Evolutionary conservation across 2,888 invertebrate species (phyloP), one percentile per base, ranked within the genome.

Genomic region (Drosophila anomelani): DNA sequence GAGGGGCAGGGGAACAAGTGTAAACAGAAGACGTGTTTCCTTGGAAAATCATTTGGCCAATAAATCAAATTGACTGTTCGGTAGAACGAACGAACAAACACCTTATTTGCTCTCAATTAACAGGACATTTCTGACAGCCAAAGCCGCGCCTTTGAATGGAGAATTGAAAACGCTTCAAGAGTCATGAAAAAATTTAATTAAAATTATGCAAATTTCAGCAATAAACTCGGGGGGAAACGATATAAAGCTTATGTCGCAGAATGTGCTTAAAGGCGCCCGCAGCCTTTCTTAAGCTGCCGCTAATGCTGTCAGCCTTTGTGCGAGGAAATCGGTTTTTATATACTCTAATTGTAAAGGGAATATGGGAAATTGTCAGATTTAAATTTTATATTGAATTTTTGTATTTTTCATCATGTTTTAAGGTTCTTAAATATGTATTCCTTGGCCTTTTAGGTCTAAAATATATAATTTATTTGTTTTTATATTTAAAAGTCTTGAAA

Each of bases 21-120:
- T 69, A 75, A 73, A 80, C 64, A 51, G 23, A 38, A 47, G 55
- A 60, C 47, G 55, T 43, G 23, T 75, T 75, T 66, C 73, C 79
- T 73, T 71, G 72, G 75, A 58, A 77, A 82, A 85, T 82, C 72
- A 77, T 85, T 80, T 77, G 74, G 39, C 69, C 80, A 83, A 84
- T 84, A 80, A 88, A 88, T 88, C 85, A 85, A 85, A 77, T 54
- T 56, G 55, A 38, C 74, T 76, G 44, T 59, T 63, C 69, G 44
- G 44, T 20, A 23, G 44, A 17, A 34, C 34, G 79, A 75, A 71
- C 61, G 47, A 34, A 34, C 51, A 77, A 76, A 74, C 63, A 73
- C 49, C 78, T 72, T 85, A 80, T 85, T 84, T 84, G 73, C 88
- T 75, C 87, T 78, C 85, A 85, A 88, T 85, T 88, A 79, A 78